Conservation (phyloP, 2,888 invertebrate genomes). For the Tetragonula carbonaria region DNA sequence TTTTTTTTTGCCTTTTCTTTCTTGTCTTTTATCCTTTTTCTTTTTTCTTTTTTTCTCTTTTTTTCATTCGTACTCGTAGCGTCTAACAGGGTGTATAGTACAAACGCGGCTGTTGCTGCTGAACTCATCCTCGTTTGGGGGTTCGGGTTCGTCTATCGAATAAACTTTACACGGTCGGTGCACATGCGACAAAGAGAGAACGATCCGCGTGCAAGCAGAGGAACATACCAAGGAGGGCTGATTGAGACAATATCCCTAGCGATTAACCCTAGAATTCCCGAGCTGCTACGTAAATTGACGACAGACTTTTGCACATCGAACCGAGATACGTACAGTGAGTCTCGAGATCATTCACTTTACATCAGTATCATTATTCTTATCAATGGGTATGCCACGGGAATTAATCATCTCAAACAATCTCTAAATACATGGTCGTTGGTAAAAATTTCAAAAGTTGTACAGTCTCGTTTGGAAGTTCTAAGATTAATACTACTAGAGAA, state of each 20-base stretch:
- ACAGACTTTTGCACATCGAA: no score
- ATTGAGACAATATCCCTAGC: background rate
- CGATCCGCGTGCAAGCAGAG: conserved; percentile 21
- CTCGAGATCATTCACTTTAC: no score
- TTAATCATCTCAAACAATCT: no score
- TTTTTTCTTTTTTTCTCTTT: background rate
- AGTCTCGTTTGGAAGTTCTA: no score
- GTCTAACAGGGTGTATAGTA: background rate
- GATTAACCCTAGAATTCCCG: conserved; percentile 4
- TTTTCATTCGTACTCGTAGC: background rate
- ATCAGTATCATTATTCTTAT: no score
- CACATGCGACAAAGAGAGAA: conserved; percentile 22
- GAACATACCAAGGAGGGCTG: conserved; percentile 7
- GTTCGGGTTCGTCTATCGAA: background rate
- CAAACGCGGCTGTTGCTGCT: background rate
- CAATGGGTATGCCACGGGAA: no score
- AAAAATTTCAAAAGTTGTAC: no score
- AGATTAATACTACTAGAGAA: no score
- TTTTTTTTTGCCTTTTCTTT: background rate
- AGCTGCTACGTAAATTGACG: background rate
- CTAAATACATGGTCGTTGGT: no score
- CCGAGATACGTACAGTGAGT: no score
- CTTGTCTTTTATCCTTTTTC: background rate
- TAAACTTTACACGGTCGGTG: conserved; percentile 8
- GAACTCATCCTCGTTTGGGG: background rate